Evolutionary conservation across 2,113 vertebrate genomes (phyloP), one percentile per base, ranked within the genome.

Genomic region (Neofelis nebulosa): DNA sequence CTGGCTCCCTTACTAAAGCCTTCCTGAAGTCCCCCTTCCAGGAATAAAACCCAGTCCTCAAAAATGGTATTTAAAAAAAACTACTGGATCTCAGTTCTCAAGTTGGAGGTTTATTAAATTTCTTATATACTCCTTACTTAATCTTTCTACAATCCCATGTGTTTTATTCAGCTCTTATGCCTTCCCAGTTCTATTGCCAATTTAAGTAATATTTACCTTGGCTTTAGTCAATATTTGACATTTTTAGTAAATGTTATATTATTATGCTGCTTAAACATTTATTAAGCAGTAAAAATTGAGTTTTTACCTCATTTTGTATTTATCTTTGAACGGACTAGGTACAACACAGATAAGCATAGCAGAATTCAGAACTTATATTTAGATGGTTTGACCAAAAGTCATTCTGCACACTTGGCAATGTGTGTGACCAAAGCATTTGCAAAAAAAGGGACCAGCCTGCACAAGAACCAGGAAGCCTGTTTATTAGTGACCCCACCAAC

Each of bases 211-310:
- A 89, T 98, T 98, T 98, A 94, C 96, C 29, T 98, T 88, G 63
- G 94, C 96, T 63, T 88, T 91, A 88, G 94, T 97, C 97, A 97
- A 97, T 97, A 97, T 98, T 98, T 97, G 95, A 90, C 61, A 48
- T 88, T 94, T 95, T 96, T 25, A 79, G 88, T 95, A 82, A 97
- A 97, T 96, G 93, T 94, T 97, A 82, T 80, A 45, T 65, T 82
- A 82, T 80, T 92, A 90, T 68, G 73, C 45, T 84, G 45, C 88
- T 96, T 97, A 96, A 97, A 96, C 79, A 97, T 76, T 97, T 95
- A 96, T 95, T 90, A 95, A 95, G 96, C 94, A 85, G 83, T 84
- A 83, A 93, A 91, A 97, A 93, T 91, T 85, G 81, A 97, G 65
- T 82, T 76, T 68, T 96, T 81, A 68, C 45, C 65, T 92, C 96